phyloP scores from a whole-genome alignment of 2,113 vertebrate genomes.

The Aphyosemion australe region DNA sequence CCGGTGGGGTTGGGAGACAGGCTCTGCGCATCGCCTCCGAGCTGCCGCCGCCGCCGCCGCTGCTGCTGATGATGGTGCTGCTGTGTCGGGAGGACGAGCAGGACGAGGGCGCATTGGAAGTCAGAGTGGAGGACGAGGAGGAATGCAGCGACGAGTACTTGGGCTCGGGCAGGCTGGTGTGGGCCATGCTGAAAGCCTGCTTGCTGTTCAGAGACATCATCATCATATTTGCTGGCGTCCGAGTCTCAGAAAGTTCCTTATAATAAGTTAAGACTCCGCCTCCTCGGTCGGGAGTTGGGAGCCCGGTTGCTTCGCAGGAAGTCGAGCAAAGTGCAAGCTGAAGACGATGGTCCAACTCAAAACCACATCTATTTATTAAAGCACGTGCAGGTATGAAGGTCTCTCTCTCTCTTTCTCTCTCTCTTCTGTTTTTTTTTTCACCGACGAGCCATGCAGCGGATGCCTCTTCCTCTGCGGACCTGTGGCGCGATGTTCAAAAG shows the following conservation, averaged over 20 bases:
- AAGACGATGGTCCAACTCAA: conserved; percentile 67
- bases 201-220: conserved; percentile 99
- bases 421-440: conserved; percentile 43
- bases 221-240: conserved; percentile 87
- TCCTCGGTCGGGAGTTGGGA: conserved; percentile 76
- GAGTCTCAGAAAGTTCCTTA: conserved; percentile 78
- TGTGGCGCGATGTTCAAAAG: conserved; percentile 50
- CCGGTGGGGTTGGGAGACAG: conserved; percentile 96
- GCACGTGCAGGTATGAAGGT: conserved; percentile 44
- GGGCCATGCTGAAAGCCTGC: conserved; percentile 93
- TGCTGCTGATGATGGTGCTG: conserved; percentile 77
- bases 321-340: conserved; percentile 58
- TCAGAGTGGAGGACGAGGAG: conserved; percentile 85
- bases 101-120: conserved; percentile 82
- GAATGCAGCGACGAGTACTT: conserved; percentile 94
- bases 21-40: conserved; percentile 94
- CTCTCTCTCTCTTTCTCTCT: conserved; percentile 33
- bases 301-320: conserved; percentile 71
- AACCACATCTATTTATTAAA: conserved; percentile 76
- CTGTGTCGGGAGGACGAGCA: conserved; percentile 84
- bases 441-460: conserved; percentile 44
- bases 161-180: conserved; percentile 90
- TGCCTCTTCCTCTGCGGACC: conserved; percentile 44
- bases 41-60: conserved; percentile 81
- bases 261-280: conserved; percentile 85